These are phyloP conservation scores for Datnioides undecimradiatus DNA, from an alignment of 2,113 vertebrate genomes.

Conservation along the genomic window DNA sequence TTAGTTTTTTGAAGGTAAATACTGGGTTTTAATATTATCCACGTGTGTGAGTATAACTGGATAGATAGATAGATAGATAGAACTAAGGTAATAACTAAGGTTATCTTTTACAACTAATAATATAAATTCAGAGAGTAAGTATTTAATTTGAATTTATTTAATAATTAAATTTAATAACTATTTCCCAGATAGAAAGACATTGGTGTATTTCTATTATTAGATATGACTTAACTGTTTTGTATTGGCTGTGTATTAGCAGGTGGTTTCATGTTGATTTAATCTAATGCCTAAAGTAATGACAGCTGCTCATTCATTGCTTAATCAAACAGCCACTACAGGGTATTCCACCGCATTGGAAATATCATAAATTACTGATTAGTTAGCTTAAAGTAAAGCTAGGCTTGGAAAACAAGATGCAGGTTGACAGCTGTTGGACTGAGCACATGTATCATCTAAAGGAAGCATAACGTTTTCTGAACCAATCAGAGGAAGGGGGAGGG, in stretches of 20 bases:
- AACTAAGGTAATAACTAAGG: too few species aligned
- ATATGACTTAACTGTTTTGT: neutral
- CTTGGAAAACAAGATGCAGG: too few species aligned
- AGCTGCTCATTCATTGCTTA: neutral
- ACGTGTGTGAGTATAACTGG: neutral
- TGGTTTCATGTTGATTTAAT: too few species aligned
- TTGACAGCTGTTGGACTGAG: too few species aligned
- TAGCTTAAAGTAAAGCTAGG: neutral
- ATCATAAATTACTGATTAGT: neutral
- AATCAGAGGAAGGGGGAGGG: neutral
- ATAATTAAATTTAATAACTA: too few species aligned
- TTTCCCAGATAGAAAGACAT: neutral
- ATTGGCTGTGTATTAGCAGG: too few species aligned
- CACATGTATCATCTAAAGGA: too few species aligned
- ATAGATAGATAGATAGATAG: too few species aligned
- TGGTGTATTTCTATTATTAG: neutral
- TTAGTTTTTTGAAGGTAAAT: neutral
- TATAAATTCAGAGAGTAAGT: neutral
- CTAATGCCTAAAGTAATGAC: too few species aligned
- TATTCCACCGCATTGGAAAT: neutral
- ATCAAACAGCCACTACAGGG: slow-evolving; percentile 2
- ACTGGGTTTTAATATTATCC: neutral
- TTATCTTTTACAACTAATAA: neutral
- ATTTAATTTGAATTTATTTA: neutral
- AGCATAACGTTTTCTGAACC: neutral